A percentile compares a stretch with the other conserved stretches of the same genome.
Conservation (phyloP, 2,888 invertebrate species). For the Drosophila hawaiiensis region DNA sequence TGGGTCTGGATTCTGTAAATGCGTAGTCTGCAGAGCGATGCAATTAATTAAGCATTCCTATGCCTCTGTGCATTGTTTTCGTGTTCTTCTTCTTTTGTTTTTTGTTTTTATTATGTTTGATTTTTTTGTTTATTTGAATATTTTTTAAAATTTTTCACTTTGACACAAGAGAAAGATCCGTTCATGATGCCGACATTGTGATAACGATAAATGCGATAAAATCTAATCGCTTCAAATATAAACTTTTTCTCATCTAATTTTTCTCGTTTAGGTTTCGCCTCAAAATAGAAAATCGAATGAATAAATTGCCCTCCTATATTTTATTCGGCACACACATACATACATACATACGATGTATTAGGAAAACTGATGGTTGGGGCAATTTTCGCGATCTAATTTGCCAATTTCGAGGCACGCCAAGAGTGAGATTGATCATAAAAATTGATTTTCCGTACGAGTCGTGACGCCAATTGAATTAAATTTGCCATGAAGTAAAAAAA, state of each 20-base stretch:
- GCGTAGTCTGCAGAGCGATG: slow-evolving; percentile 40
- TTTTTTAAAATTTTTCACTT: slow-evolving; percentile 61
- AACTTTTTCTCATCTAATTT: slow-evolving; percentile 52
- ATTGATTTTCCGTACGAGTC: slow-evolving; percentile 69
- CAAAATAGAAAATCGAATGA: slow-evolving; percentile 25
- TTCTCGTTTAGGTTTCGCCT: slow-evolving; percentile 28
- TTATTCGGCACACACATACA: background rate
- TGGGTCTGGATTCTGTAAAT: slow-evolving; percentile 28
- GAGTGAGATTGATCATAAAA: slow-evolving; percentile 76
- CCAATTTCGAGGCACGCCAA: slow-evolving; percentile 71
- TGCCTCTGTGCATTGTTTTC: slow-evolving; percentile 56
- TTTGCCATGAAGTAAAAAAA: slow-evolving; percentile 35
- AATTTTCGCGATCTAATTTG: slow-evolving; percentile 71
- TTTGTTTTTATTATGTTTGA: slow-evolving; percentile 24
- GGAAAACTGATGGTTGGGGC: slow-evolving; percentile 37
- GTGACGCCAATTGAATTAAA: slow-evolving; percentile 79
- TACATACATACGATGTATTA: background rate
- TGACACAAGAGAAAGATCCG: slow-evolving; percentile 46
- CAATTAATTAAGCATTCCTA: slow-evolving; percentile 70
- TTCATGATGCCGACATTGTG: slow-evolving; percentile 68
- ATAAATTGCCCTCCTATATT: slow-evolving; percentile 60
- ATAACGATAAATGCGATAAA: slow-evolving; percentile 64
- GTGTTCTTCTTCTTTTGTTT: slow-evolving; percentile 12
- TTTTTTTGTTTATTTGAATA: slow-evolving; percentile 32
- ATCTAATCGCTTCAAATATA: slow-evolving; percentile 62